These are phyloP conservation scores for Criorhina ranunculi DNA, from an alignment of 2,888 invertebrate genomes.

Conservation along the genomic window DNA sequence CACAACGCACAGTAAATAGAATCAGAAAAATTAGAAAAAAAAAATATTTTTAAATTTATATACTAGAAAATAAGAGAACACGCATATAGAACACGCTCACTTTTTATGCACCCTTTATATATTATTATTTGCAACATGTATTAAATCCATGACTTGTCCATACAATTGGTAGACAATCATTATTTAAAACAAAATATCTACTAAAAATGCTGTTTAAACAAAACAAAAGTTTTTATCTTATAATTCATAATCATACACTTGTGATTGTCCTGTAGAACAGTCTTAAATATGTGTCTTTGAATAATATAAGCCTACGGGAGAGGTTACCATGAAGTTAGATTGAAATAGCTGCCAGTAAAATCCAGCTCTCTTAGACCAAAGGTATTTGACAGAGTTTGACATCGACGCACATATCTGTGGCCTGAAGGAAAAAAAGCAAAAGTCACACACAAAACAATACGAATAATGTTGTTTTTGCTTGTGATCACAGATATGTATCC, in stretches of 20 bases:
- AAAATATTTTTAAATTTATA: background rate
- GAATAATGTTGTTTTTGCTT: too few species aligned
- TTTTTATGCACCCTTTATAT: constrained; percentile 16
- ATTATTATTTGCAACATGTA: background rate
- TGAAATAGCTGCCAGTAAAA: too few species aligned
- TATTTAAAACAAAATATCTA: background rate
- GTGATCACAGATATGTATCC: too few species aligned
- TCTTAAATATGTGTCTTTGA: background rate
- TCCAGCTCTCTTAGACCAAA: too few species aligned
- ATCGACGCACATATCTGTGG: too few species aligned
- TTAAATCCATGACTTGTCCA: background rate
- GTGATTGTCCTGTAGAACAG: constrained; percentile 2
- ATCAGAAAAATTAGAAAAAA: background rate
- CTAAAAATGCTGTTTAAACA: background rate
- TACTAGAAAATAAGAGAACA: constrained; percentile 12
- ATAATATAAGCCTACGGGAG: background rate
- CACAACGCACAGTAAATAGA: constrained; percentile 48
- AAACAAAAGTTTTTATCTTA: background rate
- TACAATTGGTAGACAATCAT: constrained; percentile 13
- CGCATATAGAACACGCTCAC: constrained; percentile 42
- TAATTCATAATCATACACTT: background rate
- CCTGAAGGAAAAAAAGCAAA: too few species aligned
- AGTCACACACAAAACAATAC: too few species aligned
- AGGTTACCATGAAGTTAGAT: background rate
- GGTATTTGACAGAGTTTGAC: too few species aligned